Base-by-base conservation (phyloP, 2,113 vertebrate species). In the Eulemur macaco region DNA sequence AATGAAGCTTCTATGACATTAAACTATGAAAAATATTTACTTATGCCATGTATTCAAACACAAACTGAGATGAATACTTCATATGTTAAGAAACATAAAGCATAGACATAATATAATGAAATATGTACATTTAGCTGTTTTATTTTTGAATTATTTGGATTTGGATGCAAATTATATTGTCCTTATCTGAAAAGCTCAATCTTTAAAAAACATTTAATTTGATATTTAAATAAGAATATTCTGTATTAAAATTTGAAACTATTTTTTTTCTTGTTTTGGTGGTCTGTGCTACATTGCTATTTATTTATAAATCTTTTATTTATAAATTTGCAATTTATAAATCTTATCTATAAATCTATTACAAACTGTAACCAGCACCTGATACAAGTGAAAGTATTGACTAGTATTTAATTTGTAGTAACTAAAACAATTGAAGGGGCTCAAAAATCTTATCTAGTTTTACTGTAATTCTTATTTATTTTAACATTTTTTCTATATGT, bases 231-330 rank as follows among this genome's bases (percentile, higher is more conserved):
- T 84, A 52, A 60, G 21, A 84, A 17, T 37, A 12, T 64, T 27
- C 52, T 86, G 9, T 52, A 83, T 89, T 94, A 78, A 91, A 86
- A 93, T 68, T 58, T 91, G 20, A 92, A 71, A 63, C 18, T n/a
- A 20, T 56, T 15, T 45, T 93, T 85, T 90, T 63, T 13, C 10
- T 84, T 34, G n/a, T 60, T 94, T 86, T 23, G 14, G 5, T 58
- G 7, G 2, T 66, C 63, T 68, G 18, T 20, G 4, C 3, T 74
- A 47, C 56, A 4, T 17, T 76, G 31, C 1, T 84, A 29, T 50
- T 80, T 47, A 84, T 42, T 71, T 84, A 50, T 17, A 39, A 39
- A 39, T 39, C 39, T 39, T 39, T 39, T 39, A 39, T 39, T 39
- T 39, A 39, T 39, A 39, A 39, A 39, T 39, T 39, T 39, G 3